Conservation (phyloP, 92 coral and sea anemone genomes). For the Parazoanthus atlanticus region DNA sequence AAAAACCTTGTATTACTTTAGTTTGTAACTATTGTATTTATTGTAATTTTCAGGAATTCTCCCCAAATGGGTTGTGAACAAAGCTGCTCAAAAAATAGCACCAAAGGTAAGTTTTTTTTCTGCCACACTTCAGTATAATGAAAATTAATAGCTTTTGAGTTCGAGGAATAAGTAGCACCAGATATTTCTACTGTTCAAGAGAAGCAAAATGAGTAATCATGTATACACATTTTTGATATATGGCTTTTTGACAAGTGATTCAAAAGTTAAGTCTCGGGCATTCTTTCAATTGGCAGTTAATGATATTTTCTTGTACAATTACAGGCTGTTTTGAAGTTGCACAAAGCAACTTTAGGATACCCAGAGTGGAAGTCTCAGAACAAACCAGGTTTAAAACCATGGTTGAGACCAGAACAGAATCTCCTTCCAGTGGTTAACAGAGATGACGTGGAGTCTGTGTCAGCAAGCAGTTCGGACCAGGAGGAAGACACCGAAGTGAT, state of each 20-base stretch:
- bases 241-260: too few relatives aligned
- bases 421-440: conserved; percentile 68
- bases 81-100: conserved; percentile 91
- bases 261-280: too few relatives aligned
- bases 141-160: too few relatives aligned
- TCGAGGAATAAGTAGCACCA: too few relatives aligned
- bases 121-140: background rate
- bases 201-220: too few relatives aligned
- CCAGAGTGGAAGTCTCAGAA: conserved; percentile 83
- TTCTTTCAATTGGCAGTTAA: background rate
- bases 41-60: conserved; percentile 61
- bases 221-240: too few relatives aligned
- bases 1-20: background rate
- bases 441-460: conserved; percentile 75
- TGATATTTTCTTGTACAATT: background rate
- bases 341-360: conserved; percentile 83
- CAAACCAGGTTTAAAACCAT: conserved; percentile 87
- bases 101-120: conserved; percentile 76
- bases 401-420: conserved; percentile 95
- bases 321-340: conserved; percentile 82
- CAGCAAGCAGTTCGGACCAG: conserved; percentile 54
- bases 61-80: conserved; percentile 97
- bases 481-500: conserved; percentile 68
- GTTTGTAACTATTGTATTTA: conserved; percentile 41
- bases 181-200: too few relatives aligned